Percentiles rank a stretch among this genome's conserved stretches.
These are phyloP conservation scores for Cephus nigrinus DNA, from an alignment of 2,888 invertebrate genomes.

Conservation along the genomic window DNA sequence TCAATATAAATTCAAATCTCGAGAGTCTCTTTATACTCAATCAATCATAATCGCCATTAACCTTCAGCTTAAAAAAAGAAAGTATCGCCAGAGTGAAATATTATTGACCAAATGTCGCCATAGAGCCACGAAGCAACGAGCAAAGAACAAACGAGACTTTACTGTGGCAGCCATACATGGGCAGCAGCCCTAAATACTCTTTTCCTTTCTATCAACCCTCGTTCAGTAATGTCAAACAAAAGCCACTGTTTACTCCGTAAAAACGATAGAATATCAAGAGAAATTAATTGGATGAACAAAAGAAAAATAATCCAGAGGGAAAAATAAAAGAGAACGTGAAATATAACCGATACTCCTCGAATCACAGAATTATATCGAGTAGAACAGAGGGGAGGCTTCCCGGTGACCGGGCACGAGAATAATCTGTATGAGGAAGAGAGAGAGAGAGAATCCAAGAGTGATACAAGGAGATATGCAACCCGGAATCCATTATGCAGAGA, in stretches of 20 bases:
- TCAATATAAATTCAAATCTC: not conserved
- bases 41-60: not conserved
- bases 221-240: not conserved
- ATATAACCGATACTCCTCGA: constrained; percentile 16
- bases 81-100: not conserved
- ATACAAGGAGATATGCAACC: not conserved
- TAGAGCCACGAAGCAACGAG: not conserved
- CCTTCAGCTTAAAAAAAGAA: not conserved
- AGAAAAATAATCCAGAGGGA: not conserved
- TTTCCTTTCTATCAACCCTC: not conserved
- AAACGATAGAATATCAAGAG: not conserved
- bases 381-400: not conserved
- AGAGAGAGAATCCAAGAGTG: constrained; percentile 6
- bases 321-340: constrained; percentile 3
- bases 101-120: not conserved
- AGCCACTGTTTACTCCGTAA: not conserved
- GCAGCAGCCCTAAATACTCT: not conserved
- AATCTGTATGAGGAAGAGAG: not conserved
- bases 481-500: not conserved
- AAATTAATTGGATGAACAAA: not conserved
- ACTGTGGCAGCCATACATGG: not conserved
- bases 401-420: not conserved
- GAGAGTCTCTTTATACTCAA: not conserved
- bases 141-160: not conserved
- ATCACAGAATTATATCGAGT: not conserved